Evolutionary conservation across 2,113 vertebrate species (phyloP).

Genomic region (Rhea pennata): DNA sequence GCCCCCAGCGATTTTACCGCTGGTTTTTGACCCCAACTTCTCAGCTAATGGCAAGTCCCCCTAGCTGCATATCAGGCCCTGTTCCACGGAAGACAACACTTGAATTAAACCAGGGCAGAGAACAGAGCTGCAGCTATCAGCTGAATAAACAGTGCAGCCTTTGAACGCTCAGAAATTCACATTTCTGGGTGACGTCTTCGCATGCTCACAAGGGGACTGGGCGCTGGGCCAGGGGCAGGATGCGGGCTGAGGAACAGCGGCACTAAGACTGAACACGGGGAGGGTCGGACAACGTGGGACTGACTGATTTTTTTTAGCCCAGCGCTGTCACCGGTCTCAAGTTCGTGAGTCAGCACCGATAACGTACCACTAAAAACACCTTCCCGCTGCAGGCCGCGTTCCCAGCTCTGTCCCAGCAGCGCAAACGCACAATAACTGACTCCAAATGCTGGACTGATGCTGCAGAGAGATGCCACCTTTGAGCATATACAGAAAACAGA

Average conservation of each 20-base stretch:
- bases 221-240: constrained; percentile 15
- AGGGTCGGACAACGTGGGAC: neutral
- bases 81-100: neutral
- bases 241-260: constrained; percentile 28
- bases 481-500: neutral
- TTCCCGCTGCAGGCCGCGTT: neutral
- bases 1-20: neutral
- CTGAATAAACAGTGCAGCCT: constrained; percentile 52
- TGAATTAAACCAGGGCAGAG: neutral
- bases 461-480: neutral
- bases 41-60: neutral
- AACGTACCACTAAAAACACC: neutral
- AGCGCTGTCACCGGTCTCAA: neutral
- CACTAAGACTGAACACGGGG: neutral
- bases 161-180: constrained; percentile 57
- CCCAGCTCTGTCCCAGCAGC: neutral
- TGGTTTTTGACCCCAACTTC: neutral
- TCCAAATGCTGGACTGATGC: neutral
- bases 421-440: neutral
- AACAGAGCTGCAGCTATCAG: neutral
- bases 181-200: constrained; percentile 58
- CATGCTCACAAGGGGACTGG: constrained; percentile 19
- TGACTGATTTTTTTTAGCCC: neutral
- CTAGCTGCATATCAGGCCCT: neutral
- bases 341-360: constrained; percentile 62